Percentiles rank a stretch among this genome's conserved stretches.
Evolutionary conservation across 2,888 invertebrate genomes (phyloP).

Genomic region (Melanostoma scalare): DNA sequence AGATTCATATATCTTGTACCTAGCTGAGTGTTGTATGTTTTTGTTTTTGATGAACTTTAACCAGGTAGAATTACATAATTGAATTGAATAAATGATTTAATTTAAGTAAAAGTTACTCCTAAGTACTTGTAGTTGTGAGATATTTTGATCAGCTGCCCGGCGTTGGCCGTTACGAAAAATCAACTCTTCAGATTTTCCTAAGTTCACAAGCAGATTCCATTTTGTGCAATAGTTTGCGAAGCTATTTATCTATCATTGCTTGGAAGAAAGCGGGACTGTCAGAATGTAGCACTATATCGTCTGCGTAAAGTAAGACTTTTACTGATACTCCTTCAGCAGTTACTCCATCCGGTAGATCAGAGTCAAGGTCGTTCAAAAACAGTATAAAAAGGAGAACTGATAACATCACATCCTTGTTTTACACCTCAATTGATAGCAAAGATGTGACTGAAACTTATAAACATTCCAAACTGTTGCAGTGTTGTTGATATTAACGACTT

Average conservation of each 20-base stretch:
- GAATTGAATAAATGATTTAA: no score
- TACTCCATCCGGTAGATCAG: neutral
- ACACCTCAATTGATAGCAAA: neutral
- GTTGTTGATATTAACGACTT: no score
- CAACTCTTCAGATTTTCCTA: neutral
- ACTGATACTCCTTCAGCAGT: neutral
- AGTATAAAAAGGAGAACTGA: neutral
- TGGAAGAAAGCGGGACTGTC: neutral
- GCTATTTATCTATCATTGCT: conserved; percentile 1
- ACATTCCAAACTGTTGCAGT: no score
- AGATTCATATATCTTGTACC: neutral
- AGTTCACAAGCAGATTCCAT: neutral
- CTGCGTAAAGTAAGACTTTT: neutral
- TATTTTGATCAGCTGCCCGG: neutral
- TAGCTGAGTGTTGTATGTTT: no score
- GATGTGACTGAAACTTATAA: neutral
- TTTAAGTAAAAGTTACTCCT: neutral
- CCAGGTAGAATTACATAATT: no score
- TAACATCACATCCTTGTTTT: neutral
- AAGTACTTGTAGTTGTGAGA: neutral
- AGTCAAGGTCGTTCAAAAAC: conserved; percentile 1
- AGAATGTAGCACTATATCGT: neutral
- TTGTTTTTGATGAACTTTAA: no score
- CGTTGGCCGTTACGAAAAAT: neutral
- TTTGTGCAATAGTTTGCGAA: neutral